These are phyloP conservation scores for Loriculus beryllinus DNA, from an alignment of 2,797 vertebrate species.

Conservation along the genomic window DNA sequence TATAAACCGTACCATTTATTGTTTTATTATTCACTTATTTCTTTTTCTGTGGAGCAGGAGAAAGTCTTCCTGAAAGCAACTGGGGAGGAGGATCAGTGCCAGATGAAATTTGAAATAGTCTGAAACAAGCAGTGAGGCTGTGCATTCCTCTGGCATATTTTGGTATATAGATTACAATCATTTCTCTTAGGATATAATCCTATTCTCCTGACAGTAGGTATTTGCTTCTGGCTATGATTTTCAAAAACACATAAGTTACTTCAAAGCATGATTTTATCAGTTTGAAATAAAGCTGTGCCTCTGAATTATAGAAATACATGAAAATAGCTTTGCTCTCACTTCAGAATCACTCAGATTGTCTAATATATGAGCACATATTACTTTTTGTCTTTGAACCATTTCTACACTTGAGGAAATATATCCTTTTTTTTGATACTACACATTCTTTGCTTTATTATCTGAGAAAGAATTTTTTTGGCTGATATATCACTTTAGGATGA, in stretches of 20 bases:
- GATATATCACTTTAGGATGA: not conserved
- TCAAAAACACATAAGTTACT: not conserved
- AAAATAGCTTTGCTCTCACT: not conserved
- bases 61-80: not conserved
- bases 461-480: not conserved
- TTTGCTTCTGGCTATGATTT: constrained; percentile 33
- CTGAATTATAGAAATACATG: not conserved
- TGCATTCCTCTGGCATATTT: not conserved
- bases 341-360: not conserved
- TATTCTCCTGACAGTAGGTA: not conserved
- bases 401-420: not conserved
- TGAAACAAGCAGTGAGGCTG: not conserved
- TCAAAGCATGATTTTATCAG: constrained; percentile 32
- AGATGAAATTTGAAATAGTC: constrained; percentile 20
- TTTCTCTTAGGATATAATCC: constrained; percentile 4
- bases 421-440: not conserved
- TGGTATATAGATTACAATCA: not conserved
- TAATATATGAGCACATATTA: not conserved
- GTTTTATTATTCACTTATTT: constrained; percentile 3
- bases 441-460: not conserved
- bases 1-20: not conserved
- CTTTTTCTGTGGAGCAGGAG: not conserved
- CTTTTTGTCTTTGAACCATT: not conserved
- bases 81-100: not conserved
- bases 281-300: not conserved